Conservation (phyloP, 2,797 vertebrate species). For the Cyclura pinguis region DNA sequence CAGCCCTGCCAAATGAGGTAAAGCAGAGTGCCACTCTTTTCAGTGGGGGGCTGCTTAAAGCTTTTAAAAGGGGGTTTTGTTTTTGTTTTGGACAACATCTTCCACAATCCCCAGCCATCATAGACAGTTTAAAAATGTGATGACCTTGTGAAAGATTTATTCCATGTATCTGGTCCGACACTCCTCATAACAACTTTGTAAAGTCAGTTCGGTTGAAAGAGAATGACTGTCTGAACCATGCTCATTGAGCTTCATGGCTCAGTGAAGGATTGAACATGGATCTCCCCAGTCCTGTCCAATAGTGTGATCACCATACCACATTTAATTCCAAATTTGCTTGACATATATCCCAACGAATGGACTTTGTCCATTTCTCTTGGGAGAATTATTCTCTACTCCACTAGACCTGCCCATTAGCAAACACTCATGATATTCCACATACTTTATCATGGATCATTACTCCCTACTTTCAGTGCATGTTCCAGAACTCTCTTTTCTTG, state of each 20-base stretch:
- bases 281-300: background rate
- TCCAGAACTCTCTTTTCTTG: slow-evolving; percentile 38
- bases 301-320: background rate
- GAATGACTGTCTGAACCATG: background rate
- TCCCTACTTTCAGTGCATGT: slow-evolving; percentile 56
- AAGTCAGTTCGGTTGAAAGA: background rate
- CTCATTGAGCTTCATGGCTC: background rate
- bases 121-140: no score
- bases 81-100: no score
- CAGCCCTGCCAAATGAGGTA: no score
- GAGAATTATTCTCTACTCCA: slow-evolving; percentile 47
- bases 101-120: no score
- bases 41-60: no score
- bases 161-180: background rate
- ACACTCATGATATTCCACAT: slow-evolving; percentile 51
- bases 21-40: no score
- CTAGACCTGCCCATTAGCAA: slow-evolving; percentile 56
- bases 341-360: slow-evolving; percentile 31
- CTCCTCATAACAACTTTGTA: background rate
- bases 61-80: no score
- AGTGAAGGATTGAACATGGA: background rate
- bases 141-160: no score
- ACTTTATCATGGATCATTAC: slow-evolving; percentile 64
- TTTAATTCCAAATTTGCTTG: background rate
- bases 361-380: slow-evolving; percentile 31